These are phyloP conservation scores for Stomatorhinus ivindoensis DNA, from an alignment of 2,113 vertebrate species.

Conservation along the genomic window DNA sequence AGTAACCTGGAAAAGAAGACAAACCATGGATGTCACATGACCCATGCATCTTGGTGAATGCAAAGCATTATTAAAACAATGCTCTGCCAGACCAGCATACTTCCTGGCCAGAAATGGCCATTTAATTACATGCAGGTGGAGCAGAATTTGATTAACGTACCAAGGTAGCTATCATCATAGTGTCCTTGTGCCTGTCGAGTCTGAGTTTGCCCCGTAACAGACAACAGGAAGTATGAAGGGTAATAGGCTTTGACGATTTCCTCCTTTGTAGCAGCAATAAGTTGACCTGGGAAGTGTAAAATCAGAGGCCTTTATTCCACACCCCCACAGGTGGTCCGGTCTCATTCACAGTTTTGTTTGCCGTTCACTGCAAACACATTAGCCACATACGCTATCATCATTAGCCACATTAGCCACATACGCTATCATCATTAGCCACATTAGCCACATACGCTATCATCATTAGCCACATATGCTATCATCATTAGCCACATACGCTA, in stretches of 20 bases:
- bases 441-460: not conserved
- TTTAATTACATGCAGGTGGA: not conserved
- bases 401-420: not conserved
- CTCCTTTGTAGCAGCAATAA: constrained; percentile 74
- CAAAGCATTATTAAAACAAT: not conserved
- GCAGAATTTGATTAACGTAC: constrained; percentile 42
- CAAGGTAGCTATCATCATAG: constrained; percentile 80
- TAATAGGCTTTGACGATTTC: constrained; percentile 69
- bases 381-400: constrained; percentile 32
- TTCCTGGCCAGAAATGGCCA: not conserved
- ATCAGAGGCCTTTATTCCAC: not conserved
- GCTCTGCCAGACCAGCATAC: not conserved
- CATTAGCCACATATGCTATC: not conserved
- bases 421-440: too few relatives aligned
- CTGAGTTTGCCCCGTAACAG: constrained; percentile 66
- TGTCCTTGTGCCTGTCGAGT: constrained; percentile 60
- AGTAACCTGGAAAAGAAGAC: constrained; percentile 64
- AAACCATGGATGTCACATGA: not conserved
- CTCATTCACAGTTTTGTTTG: not conserved
- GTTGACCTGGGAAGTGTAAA: constrained; percentile 61
- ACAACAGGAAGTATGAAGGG: constrained; percentile 73
- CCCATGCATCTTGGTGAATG: not conserved
- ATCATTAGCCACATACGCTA: not conserved
- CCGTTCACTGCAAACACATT: not conserved
- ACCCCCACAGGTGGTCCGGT: not conserved